Conservation (phyloP, 2,888 invertebrate genomes). For the Desoria tigrina region DNA sequence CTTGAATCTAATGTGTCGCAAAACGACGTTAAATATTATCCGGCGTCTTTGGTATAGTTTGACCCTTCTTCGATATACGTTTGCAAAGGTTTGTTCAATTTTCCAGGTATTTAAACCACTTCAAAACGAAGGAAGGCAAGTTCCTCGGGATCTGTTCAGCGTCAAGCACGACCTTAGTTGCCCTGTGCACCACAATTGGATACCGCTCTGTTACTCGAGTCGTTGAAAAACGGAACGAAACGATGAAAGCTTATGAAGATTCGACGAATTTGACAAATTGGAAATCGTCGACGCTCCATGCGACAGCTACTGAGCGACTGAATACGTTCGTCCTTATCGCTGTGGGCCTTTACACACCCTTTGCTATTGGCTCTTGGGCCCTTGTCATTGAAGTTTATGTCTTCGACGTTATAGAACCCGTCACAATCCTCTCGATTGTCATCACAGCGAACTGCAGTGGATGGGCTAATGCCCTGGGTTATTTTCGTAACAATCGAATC, state of each 20-base stretch:
- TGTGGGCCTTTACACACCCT: conserved; percentile 24
- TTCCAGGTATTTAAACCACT: conserved; percentile 21
- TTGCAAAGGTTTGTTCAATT: too few species aligned
- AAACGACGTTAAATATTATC: too few species aligned
- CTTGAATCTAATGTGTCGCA: background rate
- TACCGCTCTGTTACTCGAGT: conserved; percentile 19
- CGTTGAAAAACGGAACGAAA: conserved; percentile 8
- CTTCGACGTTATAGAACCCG: conserved; percentile 19
- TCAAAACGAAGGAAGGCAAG: conserved; percentile 6
- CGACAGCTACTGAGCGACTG: conserved; percentile 24
- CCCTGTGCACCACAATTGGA: conserved; percentile 20
- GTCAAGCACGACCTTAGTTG: conserved; percentile 8
- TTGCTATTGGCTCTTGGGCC: conserved; percentile 19
- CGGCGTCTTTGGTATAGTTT: too few species aligned
- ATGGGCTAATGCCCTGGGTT: conserved; percentile 25
- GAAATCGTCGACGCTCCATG: conserved; percentile 3
- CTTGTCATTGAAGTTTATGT: conserved; percentile 1
- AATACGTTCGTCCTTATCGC: conserved; percentile 29
- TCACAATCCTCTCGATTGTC: conserved; percentile 13
- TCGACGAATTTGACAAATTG: background rate
- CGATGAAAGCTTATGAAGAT: background rate
- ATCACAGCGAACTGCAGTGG: conserved; percentile 27
- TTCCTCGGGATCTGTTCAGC: conserved; percentile 10
- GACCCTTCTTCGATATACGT: too few species aligned
- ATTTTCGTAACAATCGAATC: conserved; percentile 22